A percentile compares a stretch with the other conserved stretches of the same genome.
phyloP scores from a whole-genome alignment of 2,113 vertebrate species.

The Pseudopipra pipra region DNA sequence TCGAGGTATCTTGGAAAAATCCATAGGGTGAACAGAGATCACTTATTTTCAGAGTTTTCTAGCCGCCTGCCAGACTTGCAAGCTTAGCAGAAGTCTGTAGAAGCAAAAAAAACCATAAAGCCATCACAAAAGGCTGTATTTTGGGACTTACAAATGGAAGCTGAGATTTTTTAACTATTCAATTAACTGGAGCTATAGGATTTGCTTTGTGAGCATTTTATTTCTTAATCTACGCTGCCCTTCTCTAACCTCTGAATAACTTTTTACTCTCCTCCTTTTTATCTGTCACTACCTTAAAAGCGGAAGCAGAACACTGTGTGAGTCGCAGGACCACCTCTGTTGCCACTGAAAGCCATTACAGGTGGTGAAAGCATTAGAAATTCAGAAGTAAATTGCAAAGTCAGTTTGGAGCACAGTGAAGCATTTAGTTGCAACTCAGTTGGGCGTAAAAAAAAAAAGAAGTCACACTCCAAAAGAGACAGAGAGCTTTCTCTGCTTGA shows the following conservation, averaged over 20 bases:
- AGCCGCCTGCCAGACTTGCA: conserved; percentile 12
- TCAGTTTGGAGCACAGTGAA: conserved; percentile 36
- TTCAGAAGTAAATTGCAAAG: conserved; percentile 60
- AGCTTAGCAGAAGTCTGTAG: conserved; percentile 34
- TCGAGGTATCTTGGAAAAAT: conserved; percentile 12
- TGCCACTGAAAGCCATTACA: neutral
- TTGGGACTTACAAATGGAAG: conserved; percentile 36
- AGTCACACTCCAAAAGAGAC: conserved; percentile 54
- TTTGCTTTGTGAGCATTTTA: conserved; percentile 59
- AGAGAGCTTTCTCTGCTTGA: conserved; percentile 46
- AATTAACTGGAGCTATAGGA: conserved; percentile 32
- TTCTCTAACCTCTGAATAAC: conserved; percentile 49
- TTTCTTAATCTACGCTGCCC: conserved; percentile 26
- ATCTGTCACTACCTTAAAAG: neutral
- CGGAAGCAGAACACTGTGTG: neutral
- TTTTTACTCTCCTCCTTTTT: conserved; percentile 20
- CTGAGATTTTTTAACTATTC: conserved; percentile 49
- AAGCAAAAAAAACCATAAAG: conserved; percentile 28
- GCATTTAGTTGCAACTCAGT: conserved; percentile 47
- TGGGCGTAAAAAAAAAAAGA: conserved; percentile 26
- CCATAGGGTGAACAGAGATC: neutral
- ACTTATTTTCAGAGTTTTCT: conserved; percentile 6
- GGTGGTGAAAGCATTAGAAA: conserved; percentile 30
- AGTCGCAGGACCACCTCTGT: conserved; percentile 13
- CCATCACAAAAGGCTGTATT: conserved; percentile 21